phyloP scores from a whole-genome alignment of 2,888 invertebrate genomes.

The Exocentrus adspersus region DNA sequence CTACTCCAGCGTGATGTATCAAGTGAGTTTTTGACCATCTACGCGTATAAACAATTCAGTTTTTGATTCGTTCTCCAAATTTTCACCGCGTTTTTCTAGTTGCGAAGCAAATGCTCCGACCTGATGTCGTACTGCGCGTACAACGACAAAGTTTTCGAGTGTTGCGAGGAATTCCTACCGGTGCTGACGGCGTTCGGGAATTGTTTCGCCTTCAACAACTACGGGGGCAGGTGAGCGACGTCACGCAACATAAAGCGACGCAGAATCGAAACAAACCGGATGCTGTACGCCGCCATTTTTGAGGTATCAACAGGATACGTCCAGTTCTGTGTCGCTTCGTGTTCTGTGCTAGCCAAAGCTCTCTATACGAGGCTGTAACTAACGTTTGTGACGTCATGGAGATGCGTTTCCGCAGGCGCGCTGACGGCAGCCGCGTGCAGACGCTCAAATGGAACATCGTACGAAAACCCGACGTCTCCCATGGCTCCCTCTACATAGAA shows the following conservation, averaged over 20 bases:
- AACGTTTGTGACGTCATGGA: too few species aligned
- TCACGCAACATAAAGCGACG: too few species aligned
- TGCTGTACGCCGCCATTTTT: too few species aligned
- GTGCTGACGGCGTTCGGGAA: conserved; percentile 16
- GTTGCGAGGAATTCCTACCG: conserved; percentile 17
- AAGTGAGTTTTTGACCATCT: not conserved
- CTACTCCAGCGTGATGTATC: conserved; percentile 1
- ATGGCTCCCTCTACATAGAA: not conserved
- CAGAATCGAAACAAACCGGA: too few species aligned
- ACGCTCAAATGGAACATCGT: conserved; percentile 7
- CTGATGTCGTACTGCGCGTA: conserved; percentile 7
- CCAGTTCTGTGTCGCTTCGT: too few species aligned
- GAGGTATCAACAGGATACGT: too few species aligned
- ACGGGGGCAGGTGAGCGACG: not conserved
- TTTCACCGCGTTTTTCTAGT: conserved; percentile 5
- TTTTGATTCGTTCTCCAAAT: not conserved
- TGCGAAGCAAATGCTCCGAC: conserved; percentile 2
- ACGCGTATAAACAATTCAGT: not conserved
- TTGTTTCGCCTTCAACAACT: conserved; percentile 21
- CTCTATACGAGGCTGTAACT: too few species aligned
- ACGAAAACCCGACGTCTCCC: not conserved
- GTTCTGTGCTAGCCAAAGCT: too few species aligned
- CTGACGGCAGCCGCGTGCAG: not conserved
- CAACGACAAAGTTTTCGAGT: not conserved
- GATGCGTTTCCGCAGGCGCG: not conserved